A percentile compares a stretch with the other conserved stretches of the same genome.
phyloP scores from a whole-genome alignment of 2,113 vertebrate species.

The Sterrhoptilus dennistouni region DNA sequence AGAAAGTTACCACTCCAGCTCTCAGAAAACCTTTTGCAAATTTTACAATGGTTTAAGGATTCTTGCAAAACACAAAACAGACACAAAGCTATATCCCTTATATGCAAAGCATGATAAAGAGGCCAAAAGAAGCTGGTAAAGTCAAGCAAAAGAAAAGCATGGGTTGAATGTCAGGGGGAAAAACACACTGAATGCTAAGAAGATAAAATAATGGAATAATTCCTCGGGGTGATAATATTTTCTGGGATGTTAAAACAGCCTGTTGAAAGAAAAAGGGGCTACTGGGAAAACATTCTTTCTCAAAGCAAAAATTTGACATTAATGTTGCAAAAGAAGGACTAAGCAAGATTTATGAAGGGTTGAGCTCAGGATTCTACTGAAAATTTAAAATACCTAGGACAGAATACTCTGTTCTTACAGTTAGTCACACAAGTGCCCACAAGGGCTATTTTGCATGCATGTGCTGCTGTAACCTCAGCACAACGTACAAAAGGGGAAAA shows the following conservation, averaged over 20 bases:
- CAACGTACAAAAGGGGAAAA: conserved; percentile 5
- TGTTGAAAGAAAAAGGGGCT: conserved; percentile 9
- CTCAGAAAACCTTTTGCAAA: neutral
- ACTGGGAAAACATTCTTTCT: neutral
- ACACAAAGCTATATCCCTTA: neutral
- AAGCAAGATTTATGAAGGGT: neutral
- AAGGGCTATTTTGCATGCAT: neutral
- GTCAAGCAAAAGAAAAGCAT: neutral
- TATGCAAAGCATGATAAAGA: neutral
- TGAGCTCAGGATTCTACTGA: neutral
- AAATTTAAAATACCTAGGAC: neutral
- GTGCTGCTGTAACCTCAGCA: neutral
- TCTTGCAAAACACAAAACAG: neutral
- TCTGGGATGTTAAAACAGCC: neutral
- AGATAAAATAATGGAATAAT: conserved; percentile 6
- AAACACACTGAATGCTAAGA: neutral
- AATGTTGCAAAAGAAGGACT: neutral
- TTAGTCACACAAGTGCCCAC: neutral
- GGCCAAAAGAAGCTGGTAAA: neutral
- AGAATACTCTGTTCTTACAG: neutral
- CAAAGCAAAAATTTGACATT: neutral
- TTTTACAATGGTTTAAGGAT: neutral
- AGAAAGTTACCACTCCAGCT: neutral
- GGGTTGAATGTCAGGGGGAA: neutral
- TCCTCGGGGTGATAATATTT: conserved; percentile 11